A percentile compares a stretch with the other conserved stretches of the same genome.
These are phyloP conservation scores for Ormia ochracea DNA, from an alignment of 2,888 invertebrate genomes.

Conservation along the genomic window DNA sequence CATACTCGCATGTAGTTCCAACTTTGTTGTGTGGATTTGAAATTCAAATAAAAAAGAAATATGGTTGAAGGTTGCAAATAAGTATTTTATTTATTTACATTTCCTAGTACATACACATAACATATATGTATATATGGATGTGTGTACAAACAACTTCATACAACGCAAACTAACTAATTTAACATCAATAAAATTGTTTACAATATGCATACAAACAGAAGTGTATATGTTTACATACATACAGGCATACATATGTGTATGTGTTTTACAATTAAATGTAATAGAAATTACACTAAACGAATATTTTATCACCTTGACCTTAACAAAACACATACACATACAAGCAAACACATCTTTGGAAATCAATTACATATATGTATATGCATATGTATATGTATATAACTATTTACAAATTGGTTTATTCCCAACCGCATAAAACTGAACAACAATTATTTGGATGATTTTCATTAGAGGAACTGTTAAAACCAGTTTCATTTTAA, in stretches of 20 bases:
- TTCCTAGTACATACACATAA: neutral
- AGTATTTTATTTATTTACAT: neutral
- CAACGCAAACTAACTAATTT: neutral
- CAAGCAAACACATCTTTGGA: neutral
- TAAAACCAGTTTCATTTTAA: slow-evolving; percentile 13
- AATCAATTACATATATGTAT: too few species aligned
- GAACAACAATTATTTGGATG: neutral
- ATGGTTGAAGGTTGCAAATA: slow-evolving; percentile 61
- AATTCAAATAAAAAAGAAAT: slow-evolving; percentile 60
- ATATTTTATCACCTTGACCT: slow-evolving; percentile 70
- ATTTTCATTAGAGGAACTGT: slow-evolving; percentile 40
- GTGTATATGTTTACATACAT: too few species aligned
- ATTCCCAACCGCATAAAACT: slow-evolving; percentile 8
- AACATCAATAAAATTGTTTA: neutral
- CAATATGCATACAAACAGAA: too few species aligned
- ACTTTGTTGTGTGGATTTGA: too few species aligned
- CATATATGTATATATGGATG: slow-evolving; percentile 34
- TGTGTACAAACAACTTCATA: neutral
- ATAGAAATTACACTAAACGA: slow-evolving; percentile 65
- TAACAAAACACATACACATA: slow-evolving; percentile 69
- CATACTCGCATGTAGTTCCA: too few species aligned
- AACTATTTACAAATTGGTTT: neutral
- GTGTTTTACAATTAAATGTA: slow-evolving; percentile 60
- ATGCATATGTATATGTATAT: too few species aligned
- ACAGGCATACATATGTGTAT: neutral